Evolutionary conservation across 2,888 invertebrate species (phyloP).

Genomic region (Cephus sareptanus): DNA sequence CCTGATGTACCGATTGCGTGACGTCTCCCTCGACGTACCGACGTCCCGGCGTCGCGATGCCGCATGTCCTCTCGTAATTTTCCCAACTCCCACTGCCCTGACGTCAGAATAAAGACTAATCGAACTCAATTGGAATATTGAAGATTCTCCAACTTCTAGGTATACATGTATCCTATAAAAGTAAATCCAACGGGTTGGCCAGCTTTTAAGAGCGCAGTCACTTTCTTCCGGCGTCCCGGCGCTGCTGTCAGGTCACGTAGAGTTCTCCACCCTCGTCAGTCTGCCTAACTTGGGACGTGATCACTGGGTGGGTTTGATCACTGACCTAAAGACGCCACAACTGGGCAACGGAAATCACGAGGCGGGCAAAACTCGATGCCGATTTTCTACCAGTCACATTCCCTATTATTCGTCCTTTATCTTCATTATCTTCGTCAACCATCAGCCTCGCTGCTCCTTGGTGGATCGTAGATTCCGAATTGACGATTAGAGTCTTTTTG

Average conservation of each 20-base stretch:
- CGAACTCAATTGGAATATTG: background rate
- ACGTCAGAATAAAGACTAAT: background rate
- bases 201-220: no score
- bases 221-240: no score
- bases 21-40: background rate
- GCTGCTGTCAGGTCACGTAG: background rate
- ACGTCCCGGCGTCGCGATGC: background rate
- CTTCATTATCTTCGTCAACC: background rate
- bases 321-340: constrained; percentile 5
- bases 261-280: background rate
- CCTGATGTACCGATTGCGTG: background rate
- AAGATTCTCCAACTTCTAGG: background rate
- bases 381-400: background rate
- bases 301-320: background rate
- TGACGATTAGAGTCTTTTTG: background rate
- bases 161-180: no score
- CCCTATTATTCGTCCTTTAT: background rate
- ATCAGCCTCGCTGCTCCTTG: background rate
- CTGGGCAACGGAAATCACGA: background rate
- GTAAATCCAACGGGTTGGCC: no score
- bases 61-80: background rate
- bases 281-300: background rate
- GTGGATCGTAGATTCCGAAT: background rate
- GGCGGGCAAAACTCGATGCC: background rate
- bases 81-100: background rate